Conservation (phyloP, 2,113 vertebrate species). For the Gymnorhina tibicen region DNA sequence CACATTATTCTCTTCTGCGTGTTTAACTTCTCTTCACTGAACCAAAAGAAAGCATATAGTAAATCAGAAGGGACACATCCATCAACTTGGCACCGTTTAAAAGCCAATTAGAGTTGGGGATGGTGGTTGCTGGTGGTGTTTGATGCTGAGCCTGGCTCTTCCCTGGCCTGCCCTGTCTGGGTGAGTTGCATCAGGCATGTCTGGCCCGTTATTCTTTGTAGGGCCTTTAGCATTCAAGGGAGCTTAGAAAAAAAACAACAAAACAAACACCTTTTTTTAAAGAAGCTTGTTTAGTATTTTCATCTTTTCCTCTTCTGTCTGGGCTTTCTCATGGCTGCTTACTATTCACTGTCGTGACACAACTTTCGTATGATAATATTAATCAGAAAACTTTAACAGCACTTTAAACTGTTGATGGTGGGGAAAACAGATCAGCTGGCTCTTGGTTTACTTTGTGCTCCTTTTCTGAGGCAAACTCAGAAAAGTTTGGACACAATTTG, state of each 20-base stretch:
- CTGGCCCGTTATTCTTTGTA: neutral
- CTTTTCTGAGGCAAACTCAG: neutral
- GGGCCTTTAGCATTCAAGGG: neutral
- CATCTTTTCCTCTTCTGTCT: accelerated
- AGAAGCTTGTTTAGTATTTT: neutral
- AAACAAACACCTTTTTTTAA: accelerated
- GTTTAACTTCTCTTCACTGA: neutral
- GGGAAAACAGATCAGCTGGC: neutral
- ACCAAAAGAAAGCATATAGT: neutral
- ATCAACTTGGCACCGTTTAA: neutral
- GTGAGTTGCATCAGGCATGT: neutral
- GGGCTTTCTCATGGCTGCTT: neutral
- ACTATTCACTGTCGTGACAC: accelerated
- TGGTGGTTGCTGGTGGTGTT: neutral
- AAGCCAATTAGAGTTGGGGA: neutral
- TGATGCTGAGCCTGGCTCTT: neutral
- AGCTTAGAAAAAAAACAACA: neutral
- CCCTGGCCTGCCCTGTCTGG: neutral
- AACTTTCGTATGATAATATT: neutral
- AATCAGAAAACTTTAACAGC: neutral
- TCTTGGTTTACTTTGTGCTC: neutral
- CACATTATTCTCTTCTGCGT: neutral
- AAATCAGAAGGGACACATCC: neutral
- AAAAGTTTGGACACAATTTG: neutral
- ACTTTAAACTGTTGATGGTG: neutral